Evolutionary conservation across 2,113 vertebrate genomes (phyloP).

Genomic region (Cranoglanis bouderius): DNA sequence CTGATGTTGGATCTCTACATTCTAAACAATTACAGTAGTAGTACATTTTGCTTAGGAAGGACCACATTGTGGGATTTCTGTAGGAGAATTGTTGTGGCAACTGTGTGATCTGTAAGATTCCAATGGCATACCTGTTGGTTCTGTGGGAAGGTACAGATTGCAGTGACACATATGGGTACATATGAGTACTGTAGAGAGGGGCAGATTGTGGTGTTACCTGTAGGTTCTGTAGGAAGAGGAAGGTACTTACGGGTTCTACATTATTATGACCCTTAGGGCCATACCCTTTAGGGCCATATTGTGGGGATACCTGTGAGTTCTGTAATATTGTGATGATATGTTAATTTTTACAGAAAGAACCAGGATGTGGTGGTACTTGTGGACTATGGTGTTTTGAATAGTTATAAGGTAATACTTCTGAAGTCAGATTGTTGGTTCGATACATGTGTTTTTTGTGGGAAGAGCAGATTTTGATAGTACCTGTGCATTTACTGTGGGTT

Average conservation of each 20-base stretch:
- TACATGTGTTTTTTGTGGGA: background rate
- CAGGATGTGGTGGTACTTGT: background rate
- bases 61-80: too few species aligned
- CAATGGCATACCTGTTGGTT: too few species aligned
- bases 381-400: background rate
- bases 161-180: background rate
- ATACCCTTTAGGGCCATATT: background rate
- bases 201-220: background rate
- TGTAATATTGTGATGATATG: constrained; percentile 51
- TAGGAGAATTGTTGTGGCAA: too few species aligned
- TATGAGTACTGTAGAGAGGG: background rate
- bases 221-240: background rate
- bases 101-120: too few species aligned
- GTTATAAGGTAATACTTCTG: background rate
- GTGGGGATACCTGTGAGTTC: constrained; percentile 75
- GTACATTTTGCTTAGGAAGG: too few species aligned
- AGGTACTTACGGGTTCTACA: background rate
- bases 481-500: background rate
- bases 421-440: background rate
- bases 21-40: background rate
- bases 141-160: too few species aligned
- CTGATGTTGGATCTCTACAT: background rate
- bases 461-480: background rate
- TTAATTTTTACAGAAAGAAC: background rate
- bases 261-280: too few species aligned